Evolutionary conservation across 2,888 invertebrate species (phyloP), one percentile per base, ranked within the genome.

Genomic region (Scelioninae gen. 2): DNA sequence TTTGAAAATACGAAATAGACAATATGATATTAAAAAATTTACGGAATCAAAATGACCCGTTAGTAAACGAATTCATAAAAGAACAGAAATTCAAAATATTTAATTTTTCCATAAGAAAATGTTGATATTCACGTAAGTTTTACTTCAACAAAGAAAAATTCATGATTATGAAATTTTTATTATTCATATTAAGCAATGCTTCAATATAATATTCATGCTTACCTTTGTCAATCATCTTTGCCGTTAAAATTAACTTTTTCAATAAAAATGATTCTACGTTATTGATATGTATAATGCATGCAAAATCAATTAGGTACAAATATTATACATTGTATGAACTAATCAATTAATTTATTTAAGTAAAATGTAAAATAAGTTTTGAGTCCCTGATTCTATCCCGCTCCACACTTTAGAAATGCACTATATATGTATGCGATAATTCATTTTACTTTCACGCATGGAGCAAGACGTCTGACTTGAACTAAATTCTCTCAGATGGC

Each of bases 141-240:
- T 28, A 28, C 1, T 13, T 2, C 9, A 25, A 7, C 15, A 15
- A 46, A 28, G 1, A 9, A 46, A 13, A 2, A 46, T 28, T 6
- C 13, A 11, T 11, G 7, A 1, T 11, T 15, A 25, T 39, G 13
- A 22, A 22, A 15, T 53, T 22, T 31, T 48, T 31, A n/a, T 48
- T 45, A 45, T 11, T 11, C 1, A 45, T 41, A 55, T 41, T 41
- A 41, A 55, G 9, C 16, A 55, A 19, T 60, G 7, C 25, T 11
- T 60, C 48, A 60, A 37, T 43, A 48, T 28, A 33, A 50, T 33
- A 31, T 37, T 13, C 28, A 18, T 35, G 18, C 63, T 63, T 10
- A 63, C 63, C 63, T 63, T 63, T 63, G 52, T 63, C 63, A 18
- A 63, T 63, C 63, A 63, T 63, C 22, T 52, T 63, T 61, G 50